phyloP scores from a whole-genome alignment of 2,113 vertebrate genomes.

The Poicephalus gulielmi region DNA sequence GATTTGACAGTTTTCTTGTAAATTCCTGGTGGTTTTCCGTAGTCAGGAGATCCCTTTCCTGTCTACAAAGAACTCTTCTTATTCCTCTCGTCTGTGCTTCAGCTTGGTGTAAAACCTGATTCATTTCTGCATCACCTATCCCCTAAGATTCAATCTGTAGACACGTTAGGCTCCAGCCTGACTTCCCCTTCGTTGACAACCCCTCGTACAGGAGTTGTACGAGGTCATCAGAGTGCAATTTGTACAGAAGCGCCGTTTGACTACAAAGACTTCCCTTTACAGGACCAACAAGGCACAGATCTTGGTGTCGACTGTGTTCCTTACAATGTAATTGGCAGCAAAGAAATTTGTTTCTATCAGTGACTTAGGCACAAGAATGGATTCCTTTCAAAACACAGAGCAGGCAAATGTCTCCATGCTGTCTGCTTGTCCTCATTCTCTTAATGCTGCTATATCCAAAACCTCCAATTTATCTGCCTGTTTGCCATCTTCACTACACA shows the following conservation, averaged over 20 bases:
- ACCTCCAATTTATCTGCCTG: neutral
- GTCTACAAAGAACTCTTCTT: slow-evolving; percentile 62
- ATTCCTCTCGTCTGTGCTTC: neutral
- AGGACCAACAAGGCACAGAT: neutral
- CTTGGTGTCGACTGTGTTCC: neutral
- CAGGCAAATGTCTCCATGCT: neutral
- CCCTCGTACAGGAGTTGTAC: neutral
- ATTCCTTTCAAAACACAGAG: neutral
- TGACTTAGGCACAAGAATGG: neutral
- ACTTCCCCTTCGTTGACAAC: neutral
- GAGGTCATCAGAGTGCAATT: slow-evolving; percentile 12
- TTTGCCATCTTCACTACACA: neutral
- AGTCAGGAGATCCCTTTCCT: slow-evolving; percentile 44
- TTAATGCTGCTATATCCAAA: neutral
- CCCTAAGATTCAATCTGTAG: slow-evolving; percentile 7
- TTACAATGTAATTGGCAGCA: slow-evolving; percentile 30
- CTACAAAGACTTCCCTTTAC: slow-evolving; percentile 44
- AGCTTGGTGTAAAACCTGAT: slow-evolving; percentile 46
- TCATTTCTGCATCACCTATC: slow-evolving; percentile 49
- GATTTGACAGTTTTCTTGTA: slow-evolving; percentile 45
- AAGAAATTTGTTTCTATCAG: neutral
- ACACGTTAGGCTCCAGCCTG: slow-evolving; percentile 15
- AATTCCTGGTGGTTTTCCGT: slow-evolving; percentile 62
- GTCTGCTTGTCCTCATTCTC: slow-evolving; percentile 3
- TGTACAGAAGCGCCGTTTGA: neutral